Conservation (phyloP, 2,888 invertebrate genomes). For the Eupeodes luniger region DNA sequence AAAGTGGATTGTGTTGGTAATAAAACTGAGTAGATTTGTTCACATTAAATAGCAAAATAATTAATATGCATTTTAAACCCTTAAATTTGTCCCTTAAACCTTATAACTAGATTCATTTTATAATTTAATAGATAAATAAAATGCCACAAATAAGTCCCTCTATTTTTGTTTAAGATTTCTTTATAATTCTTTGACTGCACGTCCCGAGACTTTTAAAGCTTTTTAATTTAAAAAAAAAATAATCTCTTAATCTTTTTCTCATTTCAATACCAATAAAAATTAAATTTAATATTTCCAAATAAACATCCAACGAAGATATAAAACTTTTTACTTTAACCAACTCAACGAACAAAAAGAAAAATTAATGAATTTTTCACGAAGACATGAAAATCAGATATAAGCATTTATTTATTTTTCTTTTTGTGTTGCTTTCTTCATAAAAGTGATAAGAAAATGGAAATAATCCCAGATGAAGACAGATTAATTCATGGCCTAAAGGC, state of each 20-base stretch:
- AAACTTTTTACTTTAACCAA: slow-evolving; percentile 9
- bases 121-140: too few species aligned
- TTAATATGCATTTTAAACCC: too few species aligned
- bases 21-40: too few species aligned
- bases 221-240: neutral
- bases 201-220: neutral
- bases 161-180: too few species aligned
- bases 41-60: too few species aligned
- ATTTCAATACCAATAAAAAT: neutral
- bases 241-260: slow-evolving; percentile 1
- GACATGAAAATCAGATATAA: neutral
- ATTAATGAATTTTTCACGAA: slow-evolving; percentile 1
- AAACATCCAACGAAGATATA: neutral
- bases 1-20: too few species aligned
- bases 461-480: slow-evolving; percentile 15
- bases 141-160: too few species aligned
- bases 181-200: too few species aligned
- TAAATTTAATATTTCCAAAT: neutral
- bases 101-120: too few species aligned
- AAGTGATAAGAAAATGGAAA: slow-evolving; percentile 37
- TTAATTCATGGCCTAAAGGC: slow-evolving; percentile 32
- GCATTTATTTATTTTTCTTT: neutral
- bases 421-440: neutral
- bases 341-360: neutral
- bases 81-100: too few species aligned